Conservation (phyloP, 2,888 invertebrate species). For the Xanthostigma xanthostigma region DNA sequence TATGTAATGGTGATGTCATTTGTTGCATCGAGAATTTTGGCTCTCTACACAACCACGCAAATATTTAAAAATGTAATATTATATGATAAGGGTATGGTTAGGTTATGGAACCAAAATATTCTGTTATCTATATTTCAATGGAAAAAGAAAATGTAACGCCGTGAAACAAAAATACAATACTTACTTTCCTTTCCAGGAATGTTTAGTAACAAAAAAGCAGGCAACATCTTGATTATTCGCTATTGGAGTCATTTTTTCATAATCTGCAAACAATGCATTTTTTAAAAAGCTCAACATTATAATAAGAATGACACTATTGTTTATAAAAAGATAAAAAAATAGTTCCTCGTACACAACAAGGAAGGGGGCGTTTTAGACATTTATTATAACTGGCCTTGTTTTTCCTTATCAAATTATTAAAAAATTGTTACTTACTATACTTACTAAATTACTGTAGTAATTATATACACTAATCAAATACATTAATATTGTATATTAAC, state of each 20-base stretch:
- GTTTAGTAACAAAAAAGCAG: constrained; percentile 93
- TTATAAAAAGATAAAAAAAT: too few species aligned
- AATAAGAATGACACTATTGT: too few species aligned
- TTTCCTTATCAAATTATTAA: too few species aligned
- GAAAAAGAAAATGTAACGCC: not conserved
- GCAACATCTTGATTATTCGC: constrained; percentile 93
- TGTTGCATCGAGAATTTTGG: too few species aligned
- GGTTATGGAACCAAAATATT: not conserved
- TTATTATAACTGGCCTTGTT: too few species aligned
- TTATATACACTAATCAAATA: too few species aligned
- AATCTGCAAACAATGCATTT: constrained; percentile 24
- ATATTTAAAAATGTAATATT: not conserved
- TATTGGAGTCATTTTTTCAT: constrained; percentile 62
- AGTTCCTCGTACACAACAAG: too few species aligned
- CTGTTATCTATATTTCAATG: not conserved
- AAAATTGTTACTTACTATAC: too few species aligned
- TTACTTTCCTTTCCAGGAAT: constrained; percentile 97
- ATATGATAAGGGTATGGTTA: constrained; percentile 1
- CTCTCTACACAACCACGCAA: not conserved
- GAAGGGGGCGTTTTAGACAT: too few species aligned
- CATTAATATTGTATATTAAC: too few species aligned
- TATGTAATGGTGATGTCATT: too few species aligned
- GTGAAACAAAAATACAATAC: constrained; percentile 18
- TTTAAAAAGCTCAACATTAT: not conserved
- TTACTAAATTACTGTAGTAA: too few species aligned